Base-by-base conservation (phyloP, 2,113 vertebrate genomes). In the Neotoma lepida region DNA sequence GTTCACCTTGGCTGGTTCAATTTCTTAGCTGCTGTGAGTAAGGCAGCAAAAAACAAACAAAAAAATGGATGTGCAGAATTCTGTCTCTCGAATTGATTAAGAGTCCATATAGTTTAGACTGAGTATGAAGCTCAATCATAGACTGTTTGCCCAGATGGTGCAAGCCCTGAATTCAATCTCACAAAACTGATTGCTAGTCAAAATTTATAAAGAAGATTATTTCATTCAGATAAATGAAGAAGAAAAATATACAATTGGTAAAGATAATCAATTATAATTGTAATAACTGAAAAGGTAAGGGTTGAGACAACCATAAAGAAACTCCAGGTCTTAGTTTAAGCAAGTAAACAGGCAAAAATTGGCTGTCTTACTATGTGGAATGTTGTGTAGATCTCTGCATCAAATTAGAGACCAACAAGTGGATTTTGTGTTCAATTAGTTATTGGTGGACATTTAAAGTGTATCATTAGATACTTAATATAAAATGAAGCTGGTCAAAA, bases 211-310 rank as follows among this genome's bases (percentile, higher is more conserved):
- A 35, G 74, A 0, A 73, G 20, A 89, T 35, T 18, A 51, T 51
- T 41, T 89, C 24, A 44, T 74, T 66, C 9, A 73, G 46, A 44
- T 61, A 4, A 82, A 1, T 30, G 14, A 94, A 86, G 26, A 87
- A 90, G 54, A 88, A 94, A 89, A 82, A 56, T 15, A 49, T 46
- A 73, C 12, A 73, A 73, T 68, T 86, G 68, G 17, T 61, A 94
- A 88, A 9, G 30, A 92, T 64, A 78, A 82, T 51, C 14, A 51
- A 13, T 46, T 46, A 14, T 10, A 14, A 51, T 51, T 51, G 14
- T 51, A 51, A 51, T 51, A 13, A 51, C 77, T 58, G 1, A 77
- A 88, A 35, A 90, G 41, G 9, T 35, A 24, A 20, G 6, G 5
- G 2, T 3, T 54, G 22, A 24, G 30, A 54, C 12, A 54, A 51